phyloP scores from a whole-genome alignment of 2,113 vertebrate genomes.

The Silurus glanis region DNA sequence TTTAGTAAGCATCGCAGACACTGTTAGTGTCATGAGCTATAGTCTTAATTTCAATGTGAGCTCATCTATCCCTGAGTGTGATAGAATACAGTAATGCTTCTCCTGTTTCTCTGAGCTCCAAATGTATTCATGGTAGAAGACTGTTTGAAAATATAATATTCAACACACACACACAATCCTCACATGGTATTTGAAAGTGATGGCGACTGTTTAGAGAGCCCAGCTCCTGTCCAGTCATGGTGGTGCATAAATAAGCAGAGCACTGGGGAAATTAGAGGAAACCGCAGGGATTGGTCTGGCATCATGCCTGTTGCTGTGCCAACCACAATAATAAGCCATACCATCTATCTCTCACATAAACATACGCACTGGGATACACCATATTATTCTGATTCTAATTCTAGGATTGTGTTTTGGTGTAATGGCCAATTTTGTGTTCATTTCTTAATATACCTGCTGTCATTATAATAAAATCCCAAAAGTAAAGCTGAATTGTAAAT shows the following conservation, averaged over 20 bases:
- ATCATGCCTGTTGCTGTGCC: slow-evolving; percentile 43
- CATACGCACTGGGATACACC: background rate
- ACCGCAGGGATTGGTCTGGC: slow-evolving; percentile 32
- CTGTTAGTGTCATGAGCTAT: slow-evolving; percentile 1
- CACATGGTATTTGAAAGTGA: slow-evolving; percentile 22
- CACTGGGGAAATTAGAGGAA: slow-evolving; percentile 43
- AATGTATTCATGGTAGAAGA: background rate
- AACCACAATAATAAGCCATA: slow-evolving; percentile 42
- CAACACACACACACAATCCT: background rate
- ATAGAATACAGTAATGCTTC: background rate
- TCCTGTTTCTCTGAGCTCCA: background rate
- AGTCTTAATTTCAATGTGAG: background rate
- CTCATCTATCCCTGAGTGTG: background rate
- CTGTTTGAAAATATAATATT: background rate
- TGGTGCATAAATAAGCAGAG: slow-evolving; percentile 36
- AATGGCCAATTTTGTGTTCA: background rate
- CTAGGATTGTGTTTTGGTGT: slow-evolving; percentile 4
- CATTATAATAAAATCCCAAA: background rate
- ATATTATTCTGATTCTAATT: slow-evolving; percentile 25
- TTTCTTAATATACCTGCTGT: slow-evolving; percentile 5
- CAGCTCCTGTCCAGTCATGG: slow-evolving; percentile 49
- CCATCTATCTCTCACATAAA: background rate
- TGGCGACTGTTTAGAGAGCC: slow-evolving; percentile 36
- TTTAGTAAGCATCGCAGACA: background rate
- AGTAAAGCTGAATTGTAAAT: background rate